Evolutionary conservation across 2,888 invertebrate genomes (phyloP), one percentile per base, ranked within the genome.

Genomic region (Adelphocoris suturalis): DNA sequence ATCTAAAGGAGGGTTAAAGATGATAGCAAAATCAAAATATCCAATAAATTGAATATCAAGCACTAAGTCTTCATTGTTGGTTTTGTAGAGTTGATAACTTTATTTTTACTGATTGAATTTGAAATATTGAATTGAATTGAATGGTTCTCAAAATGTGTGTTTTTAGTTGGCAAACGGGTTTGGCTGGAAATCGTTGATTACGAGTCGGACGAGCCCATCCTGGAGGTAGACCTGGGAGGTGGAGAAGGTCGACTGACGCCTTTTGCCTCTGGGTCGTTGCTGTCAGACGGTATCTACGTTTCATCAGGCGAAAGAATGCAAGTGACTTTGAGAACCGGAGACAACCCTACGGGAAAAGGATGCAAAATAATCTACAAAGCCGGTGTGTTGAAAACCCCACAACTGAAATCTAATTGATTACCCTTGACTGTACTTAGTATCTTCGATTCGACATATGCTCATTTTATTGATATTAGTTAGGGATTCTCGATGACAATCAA

Each of bases 111-210:
- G n/a, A n/a, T n/a, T n/a, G n/a, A n/a, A n/a, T n/a, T n/a, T n/a
- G n/a, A n/a, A n/a, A n/a, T n/a, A n/a, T n/a, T n/a, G n/a, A 37
- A 37, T 37, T 37, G 37, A 2, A 37, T 4, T 7, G 37, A 7
- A 37, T n/a, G 37, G 37, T 2, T 37, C 37, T 37, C 3, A 37
- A 37, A 37, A 37, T 37, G 2, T 37, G 23, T 68, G 12, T 91
- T 91, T 91, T 13, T 92, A 80, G 94, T 94, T 89, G 96, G 96
- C 92, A 95, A 95, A 92, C 94, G 96, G 76, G 95, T 97, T 11
- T 96, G 96, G 95, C 93, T 97, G 78, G 96, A 96, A 93, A 96
- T 97, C 92, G 94, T 94, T 89, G 94, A 95, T 91, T 95, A 94
- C 92, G 95, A 96, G 91, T 94, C 94, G 16, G 94, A 94, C 47